Evolutionary conservation across 2,113 vertebrate genomes (phyloP).

Genomic region (Grantiella picta): DNA sequence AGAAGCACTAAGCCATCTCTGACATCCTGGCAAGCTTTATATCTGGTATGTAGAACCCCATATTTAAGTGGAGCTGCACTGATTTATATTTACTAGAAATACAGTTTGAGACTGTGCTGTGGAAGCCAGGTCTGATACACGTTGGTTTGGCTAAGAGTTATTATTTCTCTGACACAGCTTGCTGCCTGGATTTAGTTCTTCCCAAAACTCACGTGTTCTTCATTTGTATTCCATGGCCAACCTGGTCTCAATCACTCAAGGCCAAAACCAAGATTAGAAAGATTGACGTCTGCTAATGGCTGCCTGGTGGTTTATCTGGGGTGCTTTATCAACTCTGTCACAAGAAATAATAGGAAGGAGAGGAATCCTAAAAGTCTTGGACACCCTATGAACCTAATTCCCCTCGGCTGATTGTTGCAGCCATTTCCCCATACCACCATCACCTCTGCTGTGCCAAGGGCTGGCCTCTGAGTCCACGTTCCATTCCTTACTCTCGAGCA

Average conservation of each 20-base stretch:
- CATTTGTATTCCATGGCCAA: slow-evolving; percentile 4
- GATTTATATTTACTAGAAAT: slow-evolving; percentile 34
- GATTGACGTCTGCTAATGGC: neutral
- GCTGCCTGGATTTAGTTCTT: slow-evolving; percentile 8
- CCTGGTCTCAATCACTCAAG: neutral
- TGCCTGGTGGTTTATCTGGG: neutral
- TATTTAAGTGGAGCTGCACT: neutral
- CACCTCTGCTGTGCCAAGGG: neutral
- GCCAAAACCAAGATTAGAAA: slow-evolving; percentile 18
- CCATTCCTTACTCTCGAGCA: neutral
- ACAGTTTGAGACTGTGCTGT: neutral
- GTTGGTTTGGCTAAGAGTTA: neutral
- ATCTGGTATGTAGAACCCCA: neutral
- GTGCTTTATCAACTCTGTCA: slow-evolving; percentile 11
- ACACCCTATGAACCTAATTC: neutral
- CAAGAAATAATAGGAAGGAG: neutral
- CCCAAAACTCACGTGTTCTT: slow-evolving; percentile 19
- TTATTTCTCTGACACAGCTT: neutral
- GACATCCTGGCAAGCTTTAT: neutral
- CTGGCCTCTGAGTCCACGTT: neutral
- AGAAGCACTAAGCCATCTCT: neutral
- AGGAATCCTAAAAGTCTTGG: neutral
- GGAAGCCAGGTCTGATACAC: neutral
- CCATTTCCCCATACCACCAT: neutral
- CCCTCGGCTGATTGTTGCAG: neutral